Percentiles rank a stretch among this genome's conserved stretches.
Conservation (phyloP, 2,113 vertebrate genomes). For the Budorcas taxicolor region DNA sequence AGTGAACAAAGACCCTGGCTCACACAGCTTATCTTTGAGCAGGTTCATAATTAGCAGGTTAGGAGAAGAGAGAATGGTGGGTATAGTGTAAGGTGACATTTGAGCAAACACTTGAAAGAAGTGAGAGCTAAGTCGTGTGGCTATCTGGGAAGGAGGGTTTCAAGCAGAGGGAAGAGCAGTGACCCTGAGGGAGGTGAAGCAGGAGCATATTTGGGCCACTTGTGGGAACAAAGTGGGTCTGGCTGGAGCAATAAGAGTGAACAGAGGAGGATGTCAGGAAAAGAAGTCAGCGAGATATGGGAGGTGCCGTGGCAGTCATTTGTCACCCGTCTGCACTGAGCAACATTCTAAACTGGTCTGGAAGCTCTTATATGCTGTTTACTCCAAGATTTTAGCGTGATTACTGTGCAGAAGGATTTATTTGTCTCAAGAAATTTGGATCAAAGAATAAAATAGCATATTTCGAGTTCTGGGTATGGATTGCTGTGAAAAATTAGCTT, state of each 20-base stretch:
- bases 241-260: background rate
- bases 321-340: background rate
- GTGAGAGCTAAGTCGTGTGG: background rate
- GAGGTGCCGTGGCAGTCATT: background rate
- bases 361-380: background rate
- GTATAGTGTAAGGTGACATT: background rate
- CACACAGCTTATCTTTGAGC: background rate
- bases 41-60: background rate
- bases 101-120: background rate
- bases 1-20: background rate
- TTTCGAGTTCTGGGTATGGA: conserved; percentile 65
- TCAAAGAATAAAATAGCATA: conserved; percentile 67
- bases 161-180: background rate
- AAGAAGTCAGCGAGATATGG: background rate
- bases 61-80: background rate
- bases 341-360: background rate
- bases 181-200: background rate
- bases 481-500: conserved; percentile 65
- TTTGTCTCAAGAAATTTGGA: conserved; percentile 63
- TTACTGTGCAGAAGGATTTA: conserved; percentile 40
- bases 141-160: background rate
- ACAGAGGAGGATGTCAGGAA: background rate
- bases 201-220: background rate
- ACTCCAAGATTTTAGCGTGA: conserved; percentile 36
- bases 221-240: background rate